phyloP scores from a whole-genome alignment of 2,797 vertebrate genomes.

The Manis javanica region DNA sequence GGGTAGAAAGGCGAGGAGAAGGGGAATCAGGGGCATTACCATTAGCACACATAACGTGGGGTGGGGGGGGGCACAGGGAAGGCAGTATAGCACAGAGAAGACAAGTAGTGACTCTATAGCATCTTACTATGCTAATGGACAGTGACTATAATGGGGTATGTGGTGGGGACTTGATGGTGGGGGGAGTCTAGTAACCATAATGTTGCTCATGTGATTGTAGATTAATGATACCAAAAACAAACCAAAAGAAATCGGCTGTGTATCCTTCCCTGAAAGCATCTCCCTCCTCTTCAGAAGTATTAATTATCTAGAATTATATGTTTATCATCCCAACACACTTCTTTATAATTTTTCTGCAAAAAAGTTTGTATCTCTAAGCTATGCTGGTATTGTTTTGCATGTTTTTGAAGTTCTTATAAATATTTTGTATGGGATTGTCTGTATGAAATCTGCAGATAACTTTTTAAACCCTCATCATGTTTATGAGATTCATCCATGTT shows the following conservation, averaged over 20 bases:
- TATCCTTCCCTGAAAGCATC: neutral
- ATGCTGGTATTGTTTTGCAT: neutral
- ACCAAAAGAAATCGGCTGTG: neutral
- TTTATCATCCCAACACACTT: neutral
- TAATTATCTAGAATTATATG: neutral
- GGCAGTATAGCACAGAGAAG: no score
- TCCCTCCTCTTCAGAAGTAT: neutral
- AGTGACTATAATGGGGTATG: no score
- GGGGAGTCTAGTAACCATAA: no score
- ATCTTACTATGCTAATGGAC: no score
- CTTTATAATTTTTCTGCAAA: neutral
- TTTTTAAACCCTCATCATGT: neutral
- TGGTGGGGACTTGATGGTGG: no score
- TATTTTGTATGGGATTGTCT: neutral
- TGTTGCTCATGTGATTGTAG: no score
- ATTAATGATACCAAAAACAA: no score
- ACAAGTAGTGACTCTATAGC: no score
- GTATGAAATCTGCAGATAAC: neutral
- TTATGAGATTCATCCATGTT: neutral
- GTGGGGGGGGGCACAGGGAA: no score
- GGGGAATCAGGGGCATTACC: no score
- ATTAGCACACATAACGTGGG: no score
- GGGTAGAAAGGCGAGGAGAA: no score
- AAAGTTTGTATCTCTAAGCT: neutral
- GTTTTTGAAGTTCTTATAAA: neutral